Conservation (phyloP, 35 echinoderm and acorn worm genomes). For the Amphiura filiformis region DNA sequence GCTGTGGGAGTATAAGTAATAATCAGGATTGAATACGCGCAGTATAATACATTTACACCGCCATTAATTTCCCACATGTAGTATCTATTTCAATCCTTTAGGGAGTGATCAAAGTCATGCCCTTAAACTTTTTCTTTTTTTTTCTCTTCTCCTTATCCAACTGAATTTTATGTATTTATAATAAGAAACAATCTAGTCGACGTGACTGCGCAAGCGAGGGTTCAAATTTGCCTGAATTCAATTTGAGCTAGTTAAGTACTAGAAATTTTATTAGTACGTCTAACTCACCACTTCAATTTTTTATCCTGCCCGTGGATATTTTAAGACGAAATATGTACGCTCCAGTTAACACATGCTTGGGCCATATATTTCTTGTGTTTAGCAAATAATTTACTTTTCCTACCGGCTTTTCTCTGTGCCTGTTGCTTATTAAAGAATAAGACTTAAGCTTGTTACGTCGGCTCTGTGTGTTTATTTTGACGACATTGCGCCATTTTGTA, state of each 20-base stretch:
- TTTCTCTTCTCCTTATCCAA: too few relatives aligned
- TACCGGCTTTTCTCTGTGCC: background rate
- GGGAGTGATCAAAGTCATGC: too few relatives aligned
- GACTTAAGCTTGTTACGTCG: background rate
- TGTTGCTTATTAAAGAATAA: background rate
- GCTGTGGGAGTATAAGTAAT: too few relatives aligned
- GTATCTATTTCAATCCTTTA: too few relatives aligned
- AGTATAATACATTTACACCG: too few relatives aligned
- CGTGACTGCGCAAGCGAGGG: background rate
- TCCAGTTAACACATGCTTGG: constrained; percentile 13
- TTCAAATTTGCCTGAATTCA: background rate
- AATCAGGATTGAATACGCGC: too few relatives aligned
- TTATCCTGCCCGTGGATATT: background rate
- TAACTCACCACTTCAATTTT: background rate
- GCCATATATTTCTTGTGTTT: background rate
- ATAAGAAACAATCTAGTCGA: background rate
- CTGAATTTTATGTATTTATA: background rate
- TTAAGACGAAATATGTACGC: constrained; percentile 1
- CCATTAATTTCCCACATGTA: too few relatives aligned
- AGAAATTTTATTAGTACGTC: background rate
- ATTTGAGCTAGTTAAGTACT: constrained; percentile 9
- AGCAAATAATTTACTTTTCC: constrained; percentile 8
- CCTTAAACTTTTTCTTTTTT: too few relatives aligned
- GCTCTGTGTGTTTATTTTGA: background rate
- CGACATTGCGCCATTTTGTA: background rate